Conservation (phyloP, 2,797 vertebrate genomes). For the Bovichtus diacanthus region DNA sequence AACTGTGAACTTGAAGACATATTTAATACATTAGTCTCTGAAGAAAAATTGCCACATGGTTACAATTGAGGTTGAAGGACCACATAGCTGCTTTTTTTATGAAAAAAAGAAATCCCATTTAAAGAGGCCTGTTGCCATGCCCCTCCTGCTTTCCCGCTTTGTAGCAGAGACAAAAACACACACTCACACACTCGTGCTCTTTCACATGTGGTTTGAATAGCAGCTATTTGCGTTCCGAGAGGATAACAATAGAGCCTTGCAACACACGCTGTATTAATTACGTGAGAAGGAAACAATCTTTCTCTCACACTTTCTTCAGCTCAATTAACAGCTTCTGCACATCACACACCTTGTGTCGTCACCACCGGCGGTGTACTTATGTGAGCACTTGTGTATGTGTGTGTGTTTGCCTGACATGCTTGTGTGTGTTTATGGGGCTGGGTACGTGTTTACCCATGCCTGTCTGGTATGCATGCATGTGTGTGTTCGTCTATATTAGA, state of each 20-base stretch:
- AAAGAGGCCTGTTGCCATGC: constrained; percentile 8
- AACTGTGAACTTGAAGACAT: background rate
- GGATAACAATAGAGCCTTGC: constrained; percentile 48
- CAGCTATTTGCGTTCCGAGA: constrained; percentile 34
- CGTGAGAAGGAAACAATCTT: constrained; percentile 49
- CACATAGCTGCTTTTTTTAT: constrained; percentile 20
- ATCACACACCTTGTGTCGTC: constrained; percentile 45
- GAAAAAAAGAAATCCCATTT: constrained; percentile 3
- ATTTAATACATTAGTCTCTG: constrained; percentile 12
- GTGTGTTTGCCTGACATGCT: constrained; percentile 28
- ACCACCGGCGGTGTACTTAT: constrained; percentile 35
- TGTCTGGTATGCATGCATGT: constrained; percentile 32
- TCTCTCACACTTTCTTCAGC: constrained; percentile 51
- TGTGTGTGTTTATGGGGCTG: constrained; percentile 22
- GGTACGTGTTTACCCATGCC: constrained; percentile 11
- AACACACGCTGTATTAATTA: constrained; percentile 56
- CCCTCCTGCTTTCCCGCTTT: constrained; percentile 23
- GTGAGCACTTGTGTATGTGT: constrained; percentile 39
- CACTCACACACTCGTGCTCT: constrained; percentile 22
- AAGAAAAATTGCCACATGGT: constrained; percentile 4
- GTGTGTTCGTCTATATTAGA: constrained; percentile 81
- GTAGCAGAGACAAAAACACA: constrained; percentile 10
- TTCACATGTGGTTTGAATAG: constrained; percentile 62
- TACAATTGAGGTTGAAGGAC: constrained; percentile 23
- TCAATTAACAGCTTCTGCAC: constrained; percentile 64